A percentile compares a stretch with the other conserved stretches of the same genome.
These are phyloP conservation scores for Vombatus ursinus DNA, from an alignment of 2,113 vertebrate genomes.

Conservation along the genomic window DNA sequence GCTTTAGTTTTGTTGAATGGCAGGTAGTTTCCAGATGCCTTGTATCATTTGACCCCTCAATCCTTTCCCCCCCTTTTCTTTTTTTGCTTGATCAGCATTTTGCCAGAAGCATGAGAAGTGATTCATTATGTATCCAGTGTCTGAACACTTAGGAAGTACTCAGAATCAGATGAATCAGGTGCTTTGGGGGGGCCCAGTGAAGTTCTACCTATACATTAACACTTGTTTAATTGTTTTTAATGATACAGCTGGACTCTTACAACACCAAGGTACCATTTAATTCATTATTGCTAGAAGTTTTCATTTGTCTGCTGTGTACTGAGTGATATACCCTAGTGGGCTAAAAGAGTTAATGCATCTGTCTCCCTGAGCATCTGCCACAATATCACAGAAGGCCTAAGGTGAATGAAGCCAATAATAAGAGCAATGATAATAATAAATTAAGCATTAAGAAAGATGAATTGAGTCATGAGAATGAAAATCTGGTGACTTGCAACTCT, in stretches of 20 bases:
- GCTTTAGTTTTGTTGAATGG: constrained; percentile 1
- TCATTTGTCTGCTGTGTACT: not conserved
- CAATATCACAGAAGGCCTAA: not conserved
- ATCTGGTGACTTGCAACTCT: not conserved
- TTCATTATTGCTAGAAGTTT: not conserved
- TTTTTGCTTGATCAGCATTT: not conserved
- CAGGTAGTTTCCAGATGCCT: not conserved
- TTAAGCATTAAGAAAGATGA: not conserved
- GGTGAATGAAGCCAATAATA: constrained; percentile 31
- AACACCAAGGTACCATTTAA: not conserved
- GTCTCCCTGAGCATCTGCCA: not conserved
- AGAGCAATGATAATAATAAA: constrained; percentile 31
- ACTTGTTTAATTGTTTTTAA: not conserved
- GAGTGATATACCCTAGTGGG: not conserved
- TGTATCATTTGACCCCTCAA: not conserved
- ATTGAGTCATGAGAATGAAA: constrained; percentile 16
- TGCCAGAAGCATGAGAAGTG: not conserved
- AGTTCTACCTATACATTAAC: not conserved
- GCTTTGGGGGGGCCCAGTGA: not conserved
- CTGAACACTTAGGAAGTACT: not conserved
- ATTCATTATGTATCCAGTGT: constrained; percentile 2
- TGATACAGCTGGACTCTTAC: not conserved
- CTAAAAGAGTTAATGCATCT: constrained; percentile 44
- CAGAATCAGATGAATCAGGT: not conserved
- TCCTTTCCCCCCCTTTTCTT: not conserved